phyloP scores from a whole-genome alignment of 1,140 invertebrate species.

The Drosophila novamexicana region DNA sequence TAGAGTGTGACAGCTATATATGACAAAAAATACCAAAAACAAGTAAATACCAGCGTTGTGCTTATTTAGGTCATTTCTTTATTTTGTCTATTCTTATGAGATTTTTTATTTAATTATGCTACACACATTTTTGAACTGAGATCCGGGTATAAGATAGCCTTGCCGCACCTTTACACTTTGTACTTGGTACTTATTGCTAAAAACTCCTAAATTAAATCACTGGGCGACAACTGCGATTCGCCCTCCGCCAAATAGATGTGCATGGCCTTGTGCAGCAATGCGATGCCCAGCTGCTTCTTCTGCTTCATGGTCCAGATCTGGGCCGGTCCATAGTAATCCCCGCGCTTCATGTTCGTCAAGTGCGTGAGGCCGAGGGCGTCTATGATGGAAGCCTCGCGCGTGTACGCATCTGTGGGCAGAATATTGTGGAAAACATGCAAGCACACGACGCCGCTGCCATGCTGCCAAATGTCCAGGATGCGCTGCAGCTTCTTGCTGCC shows the following conservation, averaged over 20 bases:
- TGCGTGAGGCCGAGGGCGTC: conserved; percentile 91
- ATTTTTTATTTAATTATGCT: not conserved
- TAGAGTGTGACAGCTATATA: conserved; percentile 14
- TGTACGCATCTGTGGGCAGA: conserved; percentile 95
- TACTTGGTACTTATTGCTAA: conserved; percentile 54
- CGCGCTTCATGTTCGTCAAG: conserved; percentile 92
- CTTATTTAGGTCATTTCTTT: conserved; percentile 10
- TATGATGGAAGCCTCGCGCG: conserved; percentile 96
- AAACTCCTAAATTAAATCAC: conserved; percentile 86
- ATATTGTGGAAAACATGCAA: conserved; percentile 96
- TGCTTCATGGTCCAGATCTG: conserved; percentile 90
- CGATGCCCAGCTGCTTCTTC: conserved; percentile 90
- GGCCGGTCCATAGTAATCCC: conserved; percentile 93
- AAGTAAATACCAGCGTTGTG: not conserved
- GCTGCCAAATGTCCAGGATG: conserved; percentile 95
- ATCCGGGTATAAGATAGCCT: conserved; percentile 45
- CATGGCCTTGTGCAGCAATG: conserved; percentile 93
- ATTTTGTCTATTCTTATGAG: not conserved
- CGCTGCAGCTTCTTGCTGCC: conserved; percentile 88
- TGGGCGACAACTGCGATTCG: conserved; percentile 90
- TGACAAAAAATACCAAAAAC: not conserved
- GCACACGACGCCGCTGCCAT: conserved; percentile 93
- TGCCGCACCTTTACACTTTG: conserved; percentile 48
- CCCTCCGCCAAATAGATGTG: conserved; percentile 94
- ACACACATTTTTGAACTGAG: conserved; percentile 30